phyloP scores from a whole-genome alignment of 2,113 vertebrate species.

The Machaerirhynchus nigripectus region DNA sequence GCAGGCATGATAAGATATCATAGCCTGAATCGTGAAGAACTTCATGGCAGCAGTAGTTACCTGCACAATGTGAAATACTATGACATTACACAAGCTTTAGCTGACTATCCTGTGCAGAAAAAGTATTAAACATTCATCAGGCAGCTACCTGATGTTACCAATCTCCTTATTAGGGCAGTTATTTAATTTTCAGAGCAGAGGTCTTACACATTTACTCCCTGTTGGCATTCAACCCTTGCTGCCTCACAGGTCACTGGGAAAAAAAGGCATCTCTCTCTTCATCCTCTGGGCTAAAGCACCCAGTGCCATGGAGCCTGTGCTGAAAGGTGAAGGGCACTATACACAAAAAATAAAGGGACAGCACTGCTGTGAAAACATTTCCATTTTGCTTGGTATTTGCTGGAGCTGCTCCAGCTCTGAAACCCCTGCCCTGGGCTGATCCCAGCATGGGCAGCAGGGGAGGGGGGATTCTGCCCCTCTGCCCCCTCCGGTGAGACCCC shows the following conservation, averaged over 20 bases:
- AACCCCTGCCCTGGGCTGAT: not conserved
- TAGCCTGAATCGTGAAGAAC: not conserved
- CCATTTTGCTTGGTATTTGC: not conserved
- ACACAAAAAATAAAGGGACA: not conserved
- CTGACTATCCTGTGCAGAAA: not conserved
- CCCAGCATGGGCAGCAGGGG: not conserved
- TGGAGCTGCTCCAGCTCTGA: not conserved
- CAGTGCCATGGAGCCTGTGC: not conserved
- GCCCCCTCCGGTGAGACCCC: not conserved
- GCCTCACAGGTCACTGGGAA: not conserved
- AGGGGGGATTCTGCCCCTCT: not conserved
- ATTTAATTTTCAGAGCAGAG: not conserved
- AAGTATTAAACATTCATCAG: not conserved
- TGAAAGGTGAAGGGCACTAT: not conserved
- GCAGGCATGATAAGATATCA: not conserved
- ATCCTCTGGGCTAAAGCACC: not conserved
- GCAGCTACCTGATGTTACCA: not conserved
- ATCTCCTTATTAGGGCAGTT: not conserved
- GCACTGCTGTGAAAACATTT: not conserved
- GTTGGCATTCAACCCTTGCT: not conserved
- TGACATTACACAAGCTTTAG: not conserved
- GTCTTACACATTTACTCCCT: not conserved
- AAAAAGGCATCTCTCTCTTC: not conserved
- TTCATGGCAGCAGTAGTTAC: not conserved
- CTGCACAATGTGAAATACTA: not conserved